Conservation (phyloP, 2,888 invertebrate genomes). For the Lithodes maja region DNA sequence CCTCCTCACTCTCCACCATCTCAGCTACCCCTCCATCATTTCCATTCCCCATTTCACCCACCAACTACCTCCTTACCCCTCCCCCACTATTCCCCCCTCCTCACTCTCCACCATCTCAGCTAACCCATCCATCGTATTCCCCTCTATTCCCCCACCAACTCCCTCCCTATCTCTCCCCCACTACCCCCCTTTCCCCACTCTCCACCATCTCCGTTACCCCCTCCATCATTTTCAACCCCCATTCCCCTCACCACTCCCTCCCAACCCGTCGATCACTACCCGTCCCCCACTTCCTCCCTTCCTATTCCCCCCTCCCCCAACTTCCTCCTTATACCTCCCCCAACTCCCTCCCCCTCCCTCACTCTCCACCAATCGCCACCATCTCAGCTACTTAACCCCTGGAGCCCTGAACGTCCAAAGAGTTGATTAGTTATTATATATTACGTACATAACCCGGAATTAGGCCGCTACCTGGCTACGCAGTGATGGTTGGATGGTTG, state of each 20-base stretch:
- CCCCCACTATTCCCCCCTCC: background rate
- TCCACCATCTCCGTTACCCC: background rate
- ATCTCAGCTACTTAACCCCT: background rate
- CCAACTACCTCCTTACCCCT: background rate
- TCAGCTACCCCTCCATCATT: background rate
- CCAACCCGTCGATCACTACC: background rate
- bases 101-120: background rate
- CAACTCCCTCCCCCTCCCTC: background rate
- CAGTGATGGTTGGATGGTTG: background rate
- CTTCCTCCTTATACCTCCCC: background rate
- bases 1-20: background rate
- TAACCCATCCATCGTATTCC: background rate
- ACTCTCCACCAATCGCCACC: background rate
- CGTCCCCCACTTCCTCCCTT: background rate
- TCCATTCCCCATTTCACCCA: background rate
- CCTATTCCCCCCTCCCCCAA: background rate
- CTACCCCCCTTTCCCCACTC: background rate
- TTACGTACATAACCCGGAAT: background rate
- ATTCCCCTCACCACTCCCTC: background rate
- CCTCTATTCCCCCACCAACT: background rate
- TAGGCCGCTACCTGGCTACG: background rate
- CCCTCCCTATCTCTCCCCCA: background rate
- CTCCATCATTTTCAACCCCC: background rate
- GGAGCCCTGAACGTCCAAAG: background rate
- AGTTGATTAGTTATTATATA: background rate